A percentile compares a stretch with the other conserved stretches of the same genome.
These are phyloP conservation scores for Sphyrna mokarran DNA, from an alignment of 2,113 vertebrate species.

Conservation along the genomic window DNA sequence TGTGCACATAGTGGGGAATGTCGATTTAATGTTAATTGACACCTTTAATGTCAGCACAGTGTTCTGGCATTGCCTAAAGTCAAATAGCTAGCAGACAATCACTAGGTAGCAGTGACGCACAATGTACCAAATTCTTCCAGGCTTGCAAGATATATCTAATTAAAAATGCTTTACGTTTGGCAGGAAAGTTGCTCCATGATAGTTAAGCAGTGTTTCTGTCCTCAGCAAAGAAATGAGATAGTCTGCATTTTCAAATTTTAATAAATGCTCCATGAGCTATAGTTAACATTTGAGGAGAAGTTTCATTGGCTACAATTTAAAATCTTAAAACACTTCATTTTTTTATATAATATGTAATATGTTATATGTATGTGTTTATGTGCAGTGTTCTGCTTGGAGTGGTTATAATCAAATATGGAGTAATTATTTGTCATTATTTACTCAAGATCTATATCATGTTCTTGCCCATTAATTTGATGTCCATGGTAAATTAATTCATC, in stretches of 20 bases:
- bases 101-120: background rate
- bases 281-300: background rate
- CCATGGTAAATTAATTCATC: background rate
- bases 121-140: background rate
- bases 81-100: background rate
- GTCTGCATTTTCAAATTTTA: background rate
- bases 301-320: background rate
- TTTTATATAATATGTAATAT: background rate
- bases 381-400: no score
- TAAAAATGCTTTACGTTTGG: background rate
- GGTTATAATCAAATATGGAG: background rate
- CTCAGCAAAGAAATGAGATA: background rate
- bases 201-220: background rate
- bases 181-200: background rate
- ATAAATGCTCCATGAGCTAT: conserved; percentile 12
- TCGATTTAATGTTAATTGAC: background rate
- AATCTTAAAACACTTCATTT: background rate
- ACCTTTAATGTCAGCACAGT: background rate
- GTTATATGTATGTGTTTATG: no score
- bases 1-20: background rate
- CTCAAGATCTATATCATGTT: background rate
- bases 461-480: background rate
- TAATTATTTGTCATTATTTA: background rate
- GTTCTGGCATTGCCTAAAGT: background rate
- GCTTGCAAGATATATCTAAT: background rate